phyloP scores from a whole-genome alignment of 1,140 invertebrate genomes.

The Penaeus chinensis region DNA sequence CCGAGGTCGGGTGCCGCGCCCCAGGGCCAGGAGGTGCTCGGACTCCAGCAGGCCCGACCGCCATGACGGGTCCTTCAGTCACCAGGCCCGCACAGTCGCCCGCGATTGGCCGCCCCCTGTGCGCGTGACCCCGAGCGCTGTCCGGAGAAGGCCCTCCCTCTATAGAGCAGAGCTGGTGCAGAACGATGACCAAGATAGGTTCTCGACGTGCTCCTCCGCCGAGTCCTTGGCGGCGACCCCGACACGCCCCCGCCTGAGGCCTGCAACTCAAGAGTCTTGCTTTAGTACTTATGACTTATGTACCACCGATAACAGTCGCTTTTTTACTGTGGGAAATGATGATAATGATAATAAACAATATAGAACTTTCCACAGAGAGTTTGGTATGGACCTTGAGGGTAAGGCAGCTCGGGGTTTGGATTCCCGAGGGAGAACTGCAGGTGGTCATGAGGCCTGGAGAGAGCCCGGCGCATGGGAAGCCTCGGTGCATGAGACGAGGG shows the following conservation, averaged over 20 bases:
- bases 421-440: too few relatives aligned
- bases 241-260: not conserved
- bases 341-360: slow-evolving; percentile 16
- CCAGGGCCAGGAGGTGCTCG: too few relatives aligned
- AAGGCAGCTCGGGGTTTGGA: not conserved
- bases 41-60: too few relatives aligned
- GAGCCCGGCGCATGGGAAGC: too few relatives aligned
- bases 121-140: not conserved
- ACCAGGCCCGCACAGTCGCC: too few relatives aligned
- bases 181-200: not conserved
- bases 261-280: not conserved
- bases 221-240: not conserved
- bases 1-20: too few relatives aligned
- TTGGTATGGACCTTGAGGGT: slow-evolving; percentile 17
- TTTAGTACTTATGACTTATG: slow-evolving; percentile 5
- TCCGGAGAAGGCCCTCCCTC: slow-evolving; percentile 8
- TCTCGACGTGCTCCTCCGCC: not conserved
- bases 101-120: not conserved
- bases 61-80: too few relatives aligned
- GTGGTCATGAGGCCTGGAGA: too few relatives aligned
- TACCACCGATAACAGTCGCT: slow-evolving; percentile 10
- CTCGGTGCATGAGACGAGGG: too few relatives aligned
- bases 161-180: not conserved
- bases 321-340: slow-evolving; percentile 6
- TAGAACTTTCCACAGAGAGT: slow-evolving; percentile 9